Base-by-base conservation (phyloP, 35 echinoderm and acorn worm genomes). In the Heliocidaris erythrogramma region DNA sequence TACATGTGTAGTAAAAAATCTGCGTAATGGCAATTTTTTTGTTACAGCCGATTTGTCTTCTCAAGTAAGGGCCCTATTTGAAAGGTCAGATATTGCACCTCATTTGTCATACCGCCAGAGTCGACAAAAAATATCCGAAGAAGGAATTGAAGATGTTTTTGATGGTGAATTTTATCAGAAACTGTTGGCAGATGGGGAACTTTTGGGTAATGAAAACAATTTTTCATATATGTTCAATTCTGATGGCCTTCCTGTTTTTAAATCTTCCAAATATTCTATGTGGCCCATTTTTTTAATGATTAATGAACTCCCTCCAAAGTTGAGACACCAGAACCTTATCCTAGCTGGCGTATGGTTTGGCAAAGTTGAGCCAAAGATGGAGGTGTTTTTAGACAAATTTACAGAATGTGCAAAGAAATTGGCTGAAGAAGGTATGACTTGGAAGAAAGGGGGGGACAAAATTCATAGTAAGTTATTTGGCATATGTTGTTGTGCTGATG, bases 401-500 rank as follows among this genome's bases (percentile, higher is more conserved):
- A 87, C 90, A 52, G 12, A 61, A 12, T 5, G 11, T 7, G 95
- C 95, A 87, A 94, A 69, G 3, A 86, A 92, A 29, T 87, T 96
- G 35, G 88, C 93, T 24, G 90, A 52, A 18, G 90, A 96, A 49
- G 94, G 95, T 86, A 49, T 97, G 56, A 9, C 13, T 31, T 97
- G 95, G 97, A 93, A 96, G 30, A 87, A 96, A 78, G 90, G 59
- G 35, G 95, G 50, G 4, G 86, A 96, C 47, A 13, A 24, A 18
- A 86, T 94, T 49, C 87, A 94, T 27, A 97, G 96, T 85, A 94
- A 92, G 59, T 86, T 95, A 2, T 97, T 69, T 94, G 93, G 95
- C 32, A 92, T 97, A 7, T 97, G 49, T 71, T 97, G 97, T 61
- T 93, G 90, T 97, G 95, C 95, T 48, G 94, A 97, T 97, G 97